Evolutionary conservation across 2,113 vertebrate genomes (phyloP), one percentile per base, ranked within the genome.

Genomic region (Elgaria multicarinata): DNA sequence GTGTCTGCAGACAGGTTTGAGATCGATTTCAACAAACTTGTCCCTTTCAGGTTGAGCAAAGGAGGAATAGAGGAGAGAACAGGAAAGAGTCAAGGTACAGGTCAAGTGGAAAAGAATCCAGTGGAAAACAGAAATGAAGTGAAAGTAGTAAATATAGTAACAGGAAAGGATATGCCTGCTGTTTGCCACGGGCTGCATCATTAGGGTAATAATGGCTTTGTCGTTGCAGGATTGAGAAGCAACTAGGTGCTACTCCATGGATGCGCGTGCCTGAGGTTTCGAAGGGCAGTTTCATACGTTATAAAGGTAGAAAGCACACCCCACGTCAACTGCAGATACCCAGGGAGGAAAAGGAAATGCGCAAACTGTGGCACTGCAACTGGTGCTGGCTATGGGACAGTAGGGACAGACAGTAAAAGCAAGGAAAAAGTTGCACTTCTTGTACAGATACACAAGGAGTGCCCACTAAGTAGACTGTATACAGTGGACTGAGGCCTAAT

Each of bases 21-120:
- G 97, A 96, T 99, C 99, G 96, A 99, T 98, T 97, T 99, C 99
- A 97, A 99, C 98, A 98, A 99, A 99, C 93, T 98, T 99, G 97
- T 99, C 98, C 97, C 99, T 99, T 98, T 93, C 75, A 89, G 94
- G 92, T 92, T 96, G 87, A 91, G 93, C 90, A 93, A 84, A 95
- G 95, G 92, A 95, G 92, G 95, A 95, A 95, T 50, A 94, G 94
- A 94, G 94, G 93, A 96, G 86, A 95, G 90, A 96, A 96, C 80
- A 95, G 85, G 86, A 94, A 89, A 81, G 91, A 89, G 90, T 96
- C 96, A 96, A 96, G 91, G 91, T 91, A 90, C 82, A 94, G 92
- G 64, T 64, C 92, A 92, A 95, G 83, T 53, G 50, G 87, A 90
- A 90, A 87, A 90, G 86, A 90, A 84, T 79, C 87, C 83, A 90